Evolutionary conservation across 1,140 invertebrate species (phyloP), one percentile per base, ranked within the genome.

Genomic region (Cydia fagiglandana): DNA sequence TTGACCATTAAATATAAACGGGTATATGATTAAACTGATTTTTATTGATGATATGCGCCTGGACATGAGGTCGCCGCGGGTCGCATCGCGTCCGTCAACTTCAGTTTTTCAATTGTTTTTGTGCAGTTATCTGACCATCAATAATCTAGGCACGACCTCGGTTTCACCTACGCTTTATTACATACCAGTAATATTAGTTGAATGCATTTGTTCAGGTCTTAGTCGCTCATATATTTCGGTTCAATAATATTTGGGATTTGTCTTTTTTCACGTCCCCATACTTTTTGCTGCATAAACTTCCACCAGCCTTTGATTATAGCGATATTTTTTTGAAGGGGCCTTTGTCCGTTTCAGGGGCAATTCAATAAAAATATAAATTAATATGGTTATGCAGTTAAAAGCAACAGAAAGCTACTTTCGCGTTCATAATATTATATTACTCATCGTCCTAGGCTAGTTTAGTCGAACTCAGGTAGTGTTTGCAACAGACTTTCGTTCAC

Each of bases 31-130:
- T 73, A 50, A 68, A 28, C 76, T 41, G 68, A 76, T 38, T 20
- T 20, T 64, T 77, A 76, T 77, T 77, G 64, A 80, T 80, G 79
- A 68, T 73, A 64, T 28, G 76, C 53, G 15, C 45, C 56, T 17
- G 68, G 38, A 50, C 41, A 50, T 61, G 20, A 75, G 53, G 76
- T 76, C 76, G 64, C 10, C 34, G 70, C 50, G 73, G 79, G 79
- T 73, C 79, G 76, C 53, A 9, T 41, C 56, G 47, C 68, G 79
- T 77, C 79, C 41, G 73, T 80, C 79, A 80, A 74, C 41, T 53
- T 76, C 61, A 84, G 66, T 50, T 38, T 70, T 70, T 70, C 66
- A 70, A 41, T 24, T 17, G 30, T 70, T 70, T 70, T 70, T 38
- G 30, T 38, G 30, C 24, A 38, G 15, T 38, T n/a, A 38, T 70